phyloP scores from a whole-genome alignment of 2,113 vertebrate genomes.

The Cettia cetti region DNA sequence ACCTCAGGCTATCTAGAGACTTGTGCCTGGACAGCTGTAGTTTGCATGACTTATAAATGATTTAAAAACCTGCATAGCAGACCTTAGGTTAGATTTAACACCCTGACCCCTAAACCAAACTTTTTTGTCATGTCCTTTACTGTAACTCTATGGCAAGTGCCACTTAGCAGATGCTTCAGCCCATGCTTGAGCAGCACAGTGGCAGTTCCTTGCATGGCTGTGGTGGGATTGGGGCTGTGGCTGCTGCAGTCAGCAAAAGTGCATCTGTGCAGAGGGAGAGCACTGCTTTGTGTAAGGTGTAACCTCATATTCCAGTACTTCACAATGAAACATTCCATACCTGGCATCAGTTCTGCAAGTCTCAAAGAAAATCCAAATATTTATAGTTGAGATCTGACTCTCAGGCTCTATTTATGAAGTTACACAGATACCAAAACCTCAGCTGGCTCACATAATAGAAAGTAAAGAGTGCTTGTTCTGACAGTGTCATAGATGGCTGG shows the following conservation, averaged over 20 bases:
- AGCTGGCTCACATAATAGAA: neutral
- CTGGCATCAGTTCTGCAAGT: neutral
- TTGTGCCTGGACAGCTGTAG: neutral
- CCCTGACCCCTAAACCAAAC: neutral
- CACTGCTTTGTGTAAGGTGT: neutral
- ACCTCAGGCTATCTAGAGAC: neutral
- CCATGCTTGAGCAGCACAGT: neutral
- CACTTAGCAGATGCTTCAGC: neutral
- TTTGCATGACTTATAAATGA: neutral
- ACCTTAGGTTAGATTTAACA: neutral
- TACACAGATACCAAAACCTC: neutral
- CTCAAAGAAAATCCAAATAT: neutral
- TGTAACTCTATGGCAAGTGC: accelerated
- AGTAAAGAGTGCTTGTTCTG: neutral
- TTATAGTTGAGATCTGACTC: neutral
- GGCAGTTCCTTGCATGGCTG: neutral
- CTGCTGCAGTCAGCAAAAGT: neutral
- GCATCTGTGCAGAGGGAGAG: neutral
- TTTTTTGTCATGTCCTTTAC: neutral
- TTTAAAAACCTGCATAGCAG: neutral
- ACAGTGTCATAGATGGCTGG: neutral
- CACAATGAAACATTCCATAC: neutral
- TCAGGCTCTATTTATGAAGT: neutral
- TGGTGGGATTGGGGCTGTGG: neutral
- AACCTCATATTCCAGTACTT: neutral